Evolutionary conservation across 2,888 invertebrate species (phyloP), one percentile per base, ranked within the genome.

Genomic region (Dysmachus trigonus): DNA sequence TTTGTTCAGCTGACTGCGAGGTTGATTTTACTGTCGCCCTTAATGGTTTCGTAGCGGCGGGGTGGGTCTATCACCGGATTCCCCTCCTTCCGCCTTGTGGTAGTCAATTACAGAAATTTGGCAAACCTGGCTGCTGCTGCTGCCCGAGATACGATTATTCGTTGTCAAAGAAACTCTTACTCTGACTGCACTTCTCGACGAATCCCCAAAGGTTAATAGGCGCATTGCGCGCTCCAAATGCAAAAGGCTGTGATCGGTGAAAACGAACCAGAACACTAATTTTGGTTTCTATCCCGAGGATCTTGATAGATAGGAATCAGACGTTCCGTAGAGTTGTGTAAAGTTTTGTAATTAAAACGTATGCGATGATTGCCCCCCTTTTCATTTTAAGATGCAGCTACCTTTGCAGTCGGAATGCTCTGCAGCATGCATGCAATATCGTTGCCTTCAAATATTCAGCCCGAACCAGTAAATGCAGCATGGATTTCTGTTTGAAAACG

Each of bases 11-110:
- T 79, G 51, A 79, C 22, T 79, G 31, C 1, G 47, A 51, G 30
- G 27, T 79, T 79, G 79, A 79, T 79, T 79, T 79, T 79, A 79
- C 47, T 30, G 22, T 62, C 27, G 62, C 27, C 51, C 27, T 62
- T 62, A 62, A 62, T 62, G 62, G 62, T 27, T 62, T 62, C 62
- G 22, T 62, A 62, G 62, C 10, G 62, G 62, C 22, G 8, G 62
- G 62, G 62, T 18, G 27, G 18, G 22, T 62, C 10, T 22, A 62
- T 62, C 62, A 10, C 8, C 62, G 27, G 22, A 27, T 15, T n/a
- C 10, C 3, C 62, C 62, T 18, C 22, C 62, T 2, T 6, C 22
- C 13, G 22, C 22, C 22, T 22, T 10, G n/a, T n/a, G 47, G n/a
- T 10, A 13, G 22, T 62, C 10, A 62, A 62, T 62, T 62, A 5